These are phyloP conservation scores for Perdita meconis DNA, from an alignment of 2,888 invertebrate species.

Conservation along the genomic window DNA sequence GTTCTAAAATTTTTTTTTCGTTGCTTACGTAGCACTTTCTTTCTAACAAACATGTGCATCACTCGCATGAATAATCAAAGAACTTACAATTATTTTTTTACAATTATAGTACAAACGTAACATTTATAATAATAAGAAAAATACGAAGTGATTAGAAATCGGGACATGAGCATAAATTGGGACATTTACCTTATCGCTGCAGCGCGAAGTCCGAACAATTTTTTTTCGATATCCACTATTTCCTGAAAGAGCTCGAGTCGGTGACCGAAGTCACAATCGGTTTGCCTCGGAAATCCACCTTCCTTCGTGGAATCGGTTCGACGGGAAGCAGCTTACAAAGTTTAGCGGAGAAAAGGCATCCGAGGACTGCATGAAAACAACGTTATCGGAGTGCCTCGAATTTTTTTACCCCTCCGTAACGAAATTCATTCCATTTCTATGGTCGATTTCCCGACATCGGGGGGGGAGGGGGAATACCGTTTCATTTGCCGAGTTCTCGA, in stretches of 20 bases:
- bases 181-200: no score
- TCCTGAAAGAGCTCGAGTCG: neutral
- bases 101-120: no score
- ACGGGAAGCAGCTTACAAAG: neutral
- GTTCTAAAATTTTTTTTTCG: no score
- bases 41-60: no score
- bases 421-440: slow-evolving; percentile 36
- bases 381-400: slow-evolving; percentile 2
- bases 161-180: no score
- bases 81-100: no score
- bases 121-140: no score
- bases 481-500: slow-evolving; percentile 10
- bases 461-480: neutral
- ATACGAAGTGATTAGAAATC: no score
- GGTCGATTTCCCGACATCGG: slow-evolving; percentile 10
- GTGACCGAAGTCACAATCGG: neutral
- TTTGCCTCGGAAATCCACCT: neutral
- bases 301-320: neutral
- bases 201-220: no score
- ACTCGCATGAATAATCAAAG: no score
- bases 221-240: neutral
- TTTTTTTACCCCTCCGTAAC: neutral
- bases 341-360: neutral
- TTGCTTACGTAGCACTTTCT: no score
- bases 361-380: slow-evolving; percentile 10